Percentiles rank a stretch among this genome's conserved stretches.
phyloP scores from a whole-genome alignment of 2,888 invertebrate genomes.

The Cerceris rybyensis region DNA sequence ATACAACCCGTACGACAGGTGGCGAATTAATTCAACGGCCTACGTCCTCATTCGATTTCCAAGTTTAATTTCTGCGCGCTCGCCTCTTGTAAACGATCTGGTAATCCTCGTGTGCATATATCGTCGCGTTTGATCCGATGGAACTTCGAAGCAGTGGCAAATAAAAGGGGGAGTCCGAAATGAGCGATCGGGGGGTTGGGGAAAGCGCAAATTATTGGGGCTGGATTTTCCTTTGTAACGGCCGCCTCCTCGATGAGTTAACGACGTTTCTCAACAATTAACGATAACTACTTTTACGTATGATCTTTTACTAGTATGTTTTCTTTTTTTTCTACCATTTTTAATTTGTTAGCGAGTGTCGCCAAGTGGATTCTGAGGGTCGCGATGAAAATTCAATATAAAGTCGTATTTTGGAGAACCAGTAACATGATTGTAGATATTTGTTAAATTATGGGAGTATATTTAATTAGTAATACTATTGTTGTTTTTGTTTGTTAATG shows the following conservation, averaged over 20 bases:
- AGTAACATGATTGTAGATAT: too few species aligned
- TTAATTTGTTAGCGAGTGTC: too few species aligned
- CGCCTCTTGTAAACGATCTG: slow-evolving; percentile 48
- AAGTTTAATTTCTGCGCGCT: slow-evolving; percentile 55
- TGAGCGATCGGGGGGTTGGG: slow-evolving; percentile 1
- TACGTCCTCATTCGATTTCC: slow-evolving; percentile 49
- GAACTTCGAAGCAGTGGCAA: slow-evolving; percentile 36
- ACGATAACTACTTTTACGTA: not conserved
- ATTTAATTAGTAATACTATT: too few species aligned
- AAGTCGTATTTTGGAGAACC: too few species aligned
- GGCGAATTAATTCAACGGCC: slow-evolving; percentile 55
- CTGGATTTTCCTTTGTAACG: slow-evolving; percentile 12
- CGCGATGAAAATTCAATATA: too few species aligned
- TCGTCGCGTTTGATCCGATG: slow-evolving; percentile 38
- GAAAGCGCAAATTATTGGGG: slow-evolving; percentile 22
- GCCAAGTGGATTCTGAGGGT: too few species aligned
- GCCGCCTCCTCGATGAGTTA: not conserved
- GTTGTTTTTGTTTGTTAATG: too few species aligned
- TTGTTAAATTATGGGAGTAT: too few species aligned
- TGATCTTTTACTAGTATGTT: too few species aligned
- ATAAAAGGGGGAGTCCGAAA: slow-evolving; percentile 23
- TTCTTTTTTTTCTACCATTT: too few species aligned
- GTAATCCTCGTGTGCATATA: slow-evolving; percentile 45
- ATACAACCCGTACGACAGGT: slow-evolving; percentile 39
- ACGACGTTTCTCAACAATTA: not conserved